Evolutionary conservation across 2,888 invertebrate genomes (phyloP), one percentile per base, ranked within the genome.

Genomic region (Drosophila fulvimacula): DNA sequence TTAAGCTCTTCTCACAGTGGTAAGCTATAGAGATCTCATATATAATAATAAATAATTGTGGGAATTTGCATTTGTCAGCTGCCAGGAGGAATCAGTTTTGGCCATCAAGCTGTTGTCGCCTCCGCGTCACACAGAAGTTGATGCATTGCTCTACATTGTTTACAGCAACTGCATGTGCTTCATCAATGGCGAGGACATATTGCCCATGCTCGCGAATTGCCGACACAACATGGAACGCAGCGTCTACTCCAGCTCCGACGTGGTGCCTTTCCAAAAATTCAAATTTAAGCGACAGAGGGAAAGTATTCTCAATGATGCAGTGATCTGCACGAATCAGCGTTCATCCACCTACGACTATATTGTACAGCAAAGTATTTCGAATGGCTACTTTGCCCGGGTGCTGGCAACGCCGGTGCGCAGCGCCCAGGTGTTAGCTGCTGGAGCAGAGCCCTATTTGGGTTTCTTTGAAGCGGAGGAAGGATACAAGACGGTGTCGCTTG

Each of bases 381-480:
- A 79, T 34, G 93, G 93, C 3, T 91, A 91, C 48, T 91, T 88
- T 70, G 91, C 92, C 15, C 95, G 94, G 91, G 95, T 96, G 72
- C 93, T 95, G 49, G 94, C 96, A 6, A 95, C 96, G 65, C 96
- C 97, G 0, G 96, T 96, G 2, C 95, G 96, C 58, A 96, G 95
- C 69, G 95, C 95, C 21, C 93, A 97, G 53, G 95, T 97, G 39
- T 91, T 97, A 44, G 95, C 96, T 11, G 95, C 95, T 10, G 98
- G 98, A 0, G 94, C 95, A 7, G 95, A 95, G 68, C 98, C 98
- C 0, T 98, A 95, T 92, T 91, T 97, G 66, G 97, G 97, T 1
- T 98, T 97, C 92, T 98, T 97, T 92, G 96, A 96, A 92, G 97
- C 97, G 7, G 93, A 97, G 59, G 98, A 98, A 94, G 98, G 98